Percentiles rank a stretch among this genome's conserved stretches.
phyloP scores from a whole-genome alignment of 2,113 vertebrate species.

The Heteronetta atricapilla region DNA sequence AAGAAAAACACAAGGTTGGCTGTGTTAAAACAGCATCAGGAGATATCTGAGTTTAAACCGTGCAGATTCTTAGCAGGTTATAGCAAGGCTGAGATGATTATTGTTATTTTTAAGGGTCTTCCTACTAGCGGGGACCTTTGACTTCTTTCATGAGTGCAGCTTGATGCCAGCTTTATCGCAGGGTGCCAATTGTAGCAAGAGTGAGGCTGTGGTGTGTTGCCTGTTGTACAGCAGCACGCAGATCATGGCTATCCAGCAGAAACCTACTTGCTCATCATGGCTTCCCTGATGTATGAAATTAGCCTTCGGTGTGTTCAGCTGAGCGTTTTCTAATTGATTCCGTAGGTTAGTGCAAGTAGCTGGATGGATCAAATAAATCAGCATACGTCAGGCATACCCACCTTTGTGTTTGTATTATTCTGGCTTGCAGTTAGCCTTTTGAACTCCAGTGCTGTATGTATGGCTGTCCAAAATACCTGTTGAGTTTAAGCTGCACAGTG shows the following conservation, averaged over 20 bases:
- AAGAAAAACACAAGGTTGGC: background rate
- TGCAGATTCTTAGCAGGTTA: background rate
- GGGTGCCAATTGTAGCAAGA: background rate
- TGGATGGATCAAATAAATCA: background rate
- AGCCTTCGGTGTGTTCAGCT: background rate
- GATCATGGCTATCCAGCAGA: background rate
- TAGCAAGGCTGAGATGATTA: background rate
- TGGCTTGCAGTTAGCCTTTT: background rate
- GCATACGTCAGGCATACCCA: background rate
- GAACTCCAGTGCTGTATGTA: accelerated
- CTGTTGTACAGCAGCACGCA: background rate
- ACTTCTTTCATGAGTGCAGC: background rate
- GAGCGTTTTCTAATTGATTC: background rate
- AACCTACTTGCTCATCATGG: background rate
- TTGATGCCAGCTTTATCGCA: background rate
- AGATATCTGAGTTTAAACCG: background rate
- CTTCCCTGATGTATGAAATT: background rate
- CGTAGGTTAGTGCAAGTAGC: background rate
- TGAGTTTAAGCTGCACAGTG: background rate
- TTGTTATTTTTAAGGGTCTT: background rate
- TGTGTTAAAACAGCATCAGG: background rate
- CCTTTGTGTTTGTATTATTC: background rate
- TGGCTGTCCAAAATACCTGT: background rate
- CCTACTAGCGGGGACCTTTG: background rate
- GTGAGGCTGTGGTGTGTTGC: background rate